Evolutionary conservation across 2,797 vertebrate genomes (phyloP).

Genomic region (Discoglossus pictus): DNA sequence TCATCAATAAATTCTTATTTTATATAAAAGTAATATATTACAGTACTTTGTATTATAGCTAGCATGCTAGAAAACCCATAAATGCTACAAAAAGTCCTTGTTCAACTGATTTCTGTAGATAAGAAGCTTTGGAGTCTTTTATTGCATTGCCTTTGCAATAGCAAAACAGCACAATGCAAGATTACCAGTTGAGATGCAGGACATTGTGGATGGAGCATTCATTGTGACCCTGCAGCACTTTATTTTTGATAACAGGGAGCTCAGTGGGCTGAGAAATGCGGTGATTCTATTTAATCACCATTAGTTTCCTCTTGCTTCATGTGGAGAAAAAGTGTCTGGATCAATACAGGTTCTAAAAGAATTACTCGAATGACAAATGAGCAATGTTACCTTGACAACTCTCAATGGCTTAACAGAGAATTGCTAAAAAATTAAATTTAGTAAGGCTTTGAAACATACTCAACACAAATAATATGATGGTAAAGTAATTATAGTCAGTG

Average conservation of each 20-base stretch:
- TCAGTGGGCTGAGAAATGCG: conserved; percentile 20
- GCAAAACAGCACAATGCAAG: neutral
- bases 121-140: neutral
- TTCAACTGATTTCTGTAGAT: neutral
- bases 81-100: neutral
- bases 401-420: conserved; percentile 24
- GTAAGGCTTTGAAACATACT: conserved; percentile 8
- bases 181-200: conserved; percentile 19
- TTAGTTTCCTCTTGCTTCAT: conserved; percentile 34
- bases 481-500: conserved; percentile 8
- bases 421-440: conserved; percentile 23
- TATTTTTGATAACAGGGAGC: conserved; percentile 32
- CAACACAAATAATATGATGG: neutral
- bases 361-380: conserved; percentile 49
- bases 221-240: conserved; percentile 23
- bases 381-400: conserved; percentile 47
- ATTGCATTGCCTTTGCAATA: neutral
- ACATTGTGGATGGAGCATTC: conserved; percentile 7
- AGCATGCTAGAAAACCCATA: too few relatives aligned
- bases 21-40: too few relatives aligned
- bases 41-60: too few relatives aligned
- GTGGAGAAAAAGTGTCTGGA: conserved; percentile 37
- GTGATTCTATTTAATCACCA: conserved; percentile 42
- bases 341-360: conserved; percentile 48
- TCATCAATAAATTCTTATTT: too few relatives aligned